Percentiles rank a stretch among this genome's conserved stretches.
These are phyloP conservation scores for Silvanus unidentatus DNA, from an alignment of 2,888 invertebrate genomes.

Conservation along the genomic window DNA sequence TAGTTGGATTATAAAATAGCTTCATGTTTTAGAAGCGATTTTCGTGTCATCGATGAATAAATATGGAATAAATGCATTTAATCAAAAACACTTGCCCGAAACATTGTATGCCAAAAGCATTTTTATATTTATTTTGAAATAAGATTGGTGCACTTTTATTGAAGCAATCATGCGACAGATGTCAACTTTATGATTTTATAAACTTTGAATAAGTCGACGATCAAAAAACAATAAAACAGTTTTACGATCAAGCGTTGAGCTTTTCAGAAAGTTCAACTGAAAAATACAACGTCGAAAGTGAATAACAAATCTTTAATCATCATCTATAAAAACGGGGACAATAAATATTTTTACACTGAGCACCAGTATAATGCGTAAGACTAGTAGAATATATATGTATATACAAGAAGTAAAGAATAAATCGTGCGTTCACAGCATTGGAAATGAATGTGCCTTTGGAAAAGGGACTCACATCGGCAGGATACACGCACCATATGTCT, in stretches of 20 bases:
- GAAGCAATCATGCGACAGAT: conserved; percentile 31
- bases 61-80: not conserved
- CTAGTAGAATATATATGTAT: no score
- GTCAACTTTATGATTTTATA: conserved; percentile 31
- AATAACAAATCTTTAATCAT: no score
- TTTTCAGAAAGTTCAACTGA: no score
- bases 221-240: conserved; percentile 30
- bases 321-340: no score
- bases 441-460: conserved; percentile 35
- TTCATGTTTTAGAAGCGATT: no score
- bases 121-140: conserved; percentile 2
- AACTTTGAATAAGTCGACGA: conserved; percentile 25
- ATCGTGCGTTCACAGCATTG: conserved; percentile 17
- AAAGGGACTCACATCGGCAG: conserved; percentile 24
- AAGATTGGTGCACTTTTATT: conserved; percentile 26
- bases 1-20: no score
- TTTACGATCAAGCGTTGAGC: conserved; percentile 6
- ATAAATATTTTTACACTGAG: no score
- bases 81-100: not conserved
- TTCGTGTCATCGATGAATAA: no score
- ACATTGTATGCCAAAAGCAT: not conserved
- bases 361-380: no score
- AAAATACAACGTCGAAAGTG: no score
- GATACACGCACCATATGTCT: conserved; percentile 43
- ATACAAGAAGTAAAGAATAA: no score